Base-by-base conservation (phyloP, 2,888 invertebrate genomes). In the Amblyjoppa fuscipennis region DNA sequence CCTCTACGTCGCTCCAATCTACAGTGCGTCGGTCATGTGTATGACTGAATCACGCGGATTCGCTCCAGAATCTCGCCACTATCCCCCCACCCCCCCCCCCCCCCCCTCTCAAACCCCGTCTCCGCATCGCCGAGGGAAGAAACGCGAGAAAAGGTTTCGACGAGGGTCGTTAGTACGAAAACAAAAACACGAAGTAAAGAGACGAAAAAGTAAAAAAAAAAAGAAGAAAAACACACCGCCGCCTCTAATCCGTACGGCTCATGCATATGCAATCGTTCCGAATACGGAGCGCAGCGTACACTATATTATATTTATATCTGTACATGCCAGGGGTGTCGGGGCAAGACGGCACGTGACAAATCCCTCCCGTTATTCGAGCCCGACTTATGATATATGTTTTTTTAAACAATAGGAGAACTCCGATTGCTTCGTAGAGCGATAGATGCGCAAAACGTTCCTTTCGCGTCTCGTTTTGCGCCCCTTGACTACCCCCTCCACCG, bases 101-200 rank as follows among this genome's bases (percentile, higher is more conserved):
- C 38, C 45, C 38, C 49, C 38, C 34, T 31, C 49, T 1, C 64
- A 38, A 31, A 2, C 34, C 66, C 20, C 34, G 34, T 68, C n/a
- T 41, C 41, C 41, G 25, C 38, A 38, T 70, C 64, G 49, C 20
- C 28, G 51, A 49, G 49, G 70, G 45, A 71, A 53, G 20, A 59
- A 77, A 64, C 76, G 45, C 56, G 79, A 80, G 71, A 76, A 84
- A 80, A 83, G 78, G 75, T 80, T 75, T 83, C 64, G 75, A 66
- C 78, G 69, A 75, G 64, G 84, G 71, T 84, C 84, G 80, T 84
- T 80, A 84, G 84, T 69, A 38, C 59, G 38, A 45, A 61, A 83
- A 83, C 56, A 59, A 74, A 79, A 83, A 56, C 28, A 64, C 6
- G 13, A 28, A 28, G 13, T 53, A 80, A 80, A 68, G 13, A n/a